Conservation (phyloP, 2,888 invertebrate genomes). For the Opisthograptis luteolata region DNA sequence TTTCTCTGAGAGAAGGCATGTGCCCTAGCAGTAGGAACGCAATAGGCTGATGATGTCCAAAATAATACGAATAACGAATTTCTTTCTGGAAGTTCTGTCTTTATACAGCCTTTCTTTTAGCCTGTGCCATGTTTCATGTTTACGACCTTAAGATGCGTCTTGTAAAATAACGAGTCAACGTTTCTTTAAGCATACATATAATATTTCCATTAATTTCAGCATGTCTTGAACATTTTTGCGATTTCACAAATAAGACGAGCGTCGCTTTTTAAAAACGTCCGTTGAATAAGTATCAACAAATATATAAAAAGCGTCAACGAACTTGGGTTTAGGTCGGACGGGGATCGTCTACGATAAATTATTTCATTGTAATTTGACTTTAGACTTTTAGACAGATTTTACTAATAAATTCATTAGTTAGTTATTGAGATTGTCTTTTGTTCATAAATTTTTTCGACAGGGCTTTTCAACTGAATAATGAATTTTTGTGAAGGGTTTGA, state of each 20-base stretch:
- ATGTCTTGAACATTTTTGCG: slow-evolving; percentile 8
- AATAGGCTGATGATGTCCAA: no score
- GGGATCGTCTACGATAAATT: slow-evolving; percentile 3
- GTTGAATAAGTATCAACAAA: slow-evolving; percentile 8
- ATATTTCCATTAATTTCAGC: slow-evolving; percentile 9
- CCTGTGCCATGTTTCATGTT: no score
- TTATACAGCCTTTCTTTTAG: slow-evolving; percentile 2
- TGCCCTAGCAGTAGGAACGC: no score
- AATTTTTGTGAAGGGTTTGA: no score
- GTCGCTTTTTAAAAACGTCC: slow-evolving; percentile 17
- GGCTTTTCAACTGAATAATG: no score
- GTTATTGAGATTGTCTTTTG: no score
- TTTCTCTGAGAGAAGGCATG: no score
- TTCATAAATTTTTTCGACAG: no score
- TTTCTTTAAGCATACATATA: slow-evolving; percentile 4
- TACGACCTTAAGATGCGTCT: background rate
- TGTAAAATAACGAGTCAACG: slow-evolving; percentile 11
- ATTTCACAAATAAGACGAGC: slow-evolving; percentile 7
- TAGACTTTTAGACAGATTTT: background rate
- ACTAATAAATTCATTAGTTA: background rate
- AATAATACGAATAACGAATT: no score
- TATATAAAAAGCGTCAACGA: slow-evolving; percentile 6
- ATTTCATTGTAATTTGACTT: background rate
- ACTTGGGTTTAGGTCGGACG: slow-evolving; percentile 2
- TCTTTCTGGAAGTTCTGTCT: no score